phyloP scores from a whole-genome alignment of 2,888 invertebrate genomes.

The Hipparchia semele region DNA sequence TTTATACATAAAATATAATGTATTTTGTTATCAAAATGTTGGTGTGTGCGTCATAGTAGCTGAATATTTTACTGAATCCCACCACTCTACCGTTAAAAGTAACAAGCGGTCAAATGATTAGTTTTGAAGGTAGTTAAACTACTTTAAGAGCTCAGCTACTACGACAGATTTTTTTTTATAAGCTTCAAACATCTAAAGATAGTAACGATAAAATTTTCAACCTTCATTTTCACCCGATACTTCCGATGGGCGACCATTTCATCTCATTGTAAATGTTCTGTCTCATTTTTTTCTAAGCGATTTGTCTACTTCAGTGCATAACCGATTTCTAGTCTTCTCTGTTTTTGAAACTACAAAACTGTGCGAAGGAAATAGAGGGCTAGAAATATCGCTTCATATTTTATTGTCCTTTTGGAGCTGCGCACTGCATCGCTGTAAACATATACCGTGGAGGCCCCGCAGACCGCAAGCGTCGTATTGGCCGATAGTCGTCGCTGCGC shows the following conservation, averaged over 20 bases:
- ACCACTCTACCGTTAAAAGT: no score
- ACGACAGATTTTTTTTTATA: conserved; percentile 24
- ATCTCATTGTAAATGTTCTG: conserved; percentile 36
- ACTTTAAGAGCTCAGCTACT: conserved; percentile 20
- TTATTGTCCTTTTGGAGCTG: background rate
- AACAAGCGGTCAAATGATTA: background rate
- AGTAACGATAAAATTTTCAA: conserved; percentile 23
- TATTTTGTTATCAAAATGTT: conserved; percentile 28
- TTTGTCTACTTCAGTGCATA: conserved; percentile 15
- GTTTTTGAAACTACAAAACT: conserved; percentile 7
- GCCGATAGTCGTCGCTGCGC: no score
- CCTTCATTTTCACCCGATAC: conserved; percentile 38
- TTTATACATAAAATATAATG: conserved; percentile 18
- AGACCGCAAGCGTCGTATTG: background rate
- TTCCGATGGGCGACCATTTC: conserved; percentile 39
- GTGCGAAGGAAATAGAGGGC: conserved; percentile 28
- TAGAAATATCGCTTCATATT: conserved; percentile 30
- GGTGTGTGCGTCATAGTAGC: conserved; percentile 32
- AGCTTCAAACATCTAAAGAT: conserved; percentile 35
- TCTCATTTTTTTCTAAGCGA: conserved; percentile 22
- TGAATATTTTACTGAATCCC: background rate
- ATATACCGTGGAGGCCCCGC: background rate
- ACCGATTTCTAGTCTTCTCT: conserved; percentile 27
- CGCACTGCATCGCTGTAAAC: background rate
- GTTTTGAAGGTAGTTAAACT: background rate